Conservation (phyloP, 2,888 invertebrate species). For the Silvanus unidentatus region DNA sequence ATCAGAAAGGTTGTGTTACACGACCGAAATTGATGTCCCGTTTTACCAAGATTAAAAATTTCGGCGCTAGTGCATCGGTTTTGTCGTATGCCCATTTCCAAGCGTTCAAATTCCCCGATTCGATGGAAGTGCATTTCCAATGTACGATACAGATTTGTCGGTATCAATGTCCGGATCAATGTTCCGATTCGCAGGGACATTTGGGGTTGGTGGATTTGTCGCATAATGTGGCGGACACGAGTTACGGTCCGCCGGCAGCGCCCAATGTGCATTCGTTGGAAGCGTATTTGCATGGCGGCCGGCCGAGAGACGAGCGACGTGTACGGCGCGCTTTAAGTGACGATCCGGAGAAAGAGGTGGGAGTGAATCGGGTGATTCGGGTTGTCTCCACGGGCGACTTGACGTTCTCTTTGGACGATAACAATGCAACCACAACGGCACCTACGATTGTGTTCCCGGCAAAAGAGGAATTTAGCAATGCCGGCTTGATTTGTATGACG, state of each 20-base stretch:
- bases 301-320: constrained; percentile 67
- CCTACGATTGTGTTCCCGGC: constrained; percentile 68
- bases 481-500: constrained; percentile 82
- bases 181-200: constrained; percentile 54
- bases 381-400: constrained; percentile 89
- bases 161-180: constrained; percentile 89
- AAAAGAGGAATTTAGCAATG: constrained; percentile 48
- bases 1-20: constrained; percentile 87
- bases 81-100: constrained; percentile 90
- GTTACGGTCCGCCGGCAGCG: constrained; percentile 70
- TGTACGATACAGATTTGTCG: constrained; percentile 92
- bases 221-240: constrained; percentile 49
- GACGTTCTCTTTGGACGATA: constrained; percentile 74
- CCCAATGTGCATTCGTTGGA: constrained; percentile 56
- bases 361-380: constrained; percentile 80
- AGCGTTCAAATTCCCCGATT: constrained; percentile 93
- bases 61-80: constrained; percentile 87
- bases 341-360: constrained; percentile 73
- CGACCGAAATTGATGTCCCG: constrained; percentile 88
- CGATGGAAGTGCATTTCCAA: constrained; percentile 94
- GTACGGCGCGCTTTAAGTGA: constrained; percentile 46
- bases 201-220: constrained; percentile 53
- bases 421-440: constrained; percentile 52
- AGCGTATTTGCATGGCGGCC: constrained; percentile 61
- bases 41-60: constrained; percentile 92